Evolutionary conservation across 2,113 vertebrate species (phyloP), one percentile per base, ranked within the genome.

Genomic region (Chlorocebus sabaeus): DNA sequence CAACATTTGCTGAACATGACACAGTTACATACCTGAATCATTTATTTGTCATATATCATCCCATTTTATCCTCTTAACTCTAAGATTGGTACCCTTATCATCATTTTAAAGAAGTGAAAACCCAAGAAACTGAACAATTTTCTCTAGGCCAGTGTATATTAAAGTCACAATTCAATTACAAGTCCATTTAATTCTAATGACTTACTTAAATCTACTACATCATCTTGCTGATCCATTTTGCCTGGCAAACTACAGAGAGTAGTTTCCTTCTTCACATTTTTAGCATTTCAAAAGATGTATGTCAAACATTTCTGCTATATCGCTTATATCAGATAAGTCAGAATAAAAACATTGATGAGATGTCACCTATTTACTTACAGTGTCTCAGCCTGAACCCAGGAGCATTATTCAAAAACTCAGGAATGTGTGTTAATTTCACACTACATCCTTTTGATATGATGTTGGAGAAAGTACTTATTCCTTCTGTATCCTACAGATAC

Each of bases 251-350:
- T 79, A 43, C 22, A 50, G 43, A 86, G 6, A 93, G 22, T 64
- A 64, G 22, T 93, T 98, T 96, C 25, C 48, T 89, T 55, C 23
- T 87, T 68, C 83, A 84, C 8, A 80, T 2, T 80, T 96, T 45
- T 55, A 35, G 35, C 80, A 68, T 96, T 89, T 93, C 22, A 57
- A 59, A 85, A 92, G 57, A 48, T 1, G 9, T 11, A 82, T 82
- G 11, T 0, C 0, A 92, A 90, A 72, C 3, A 13, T 90, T 97
- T 96, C 75, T 86, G 32, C 55, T 8, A 50, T 86, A 4, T 84
- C 10, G 43, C 67, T 98, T 96, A 38, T 55, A 35, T 40, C 72
- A 93, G 81, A 91, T 40, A 57, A 83, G 70, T 59, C 38, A 95
- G 57, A 76, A 82, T 52, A 91, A 96, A 97, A 81, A 45, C 1